These are phyloP conservation scores for Lissocephala sabroskyi DNA, from an alignment of 2,888 invertebrate species.

Conservation along the genomic window DNA sequence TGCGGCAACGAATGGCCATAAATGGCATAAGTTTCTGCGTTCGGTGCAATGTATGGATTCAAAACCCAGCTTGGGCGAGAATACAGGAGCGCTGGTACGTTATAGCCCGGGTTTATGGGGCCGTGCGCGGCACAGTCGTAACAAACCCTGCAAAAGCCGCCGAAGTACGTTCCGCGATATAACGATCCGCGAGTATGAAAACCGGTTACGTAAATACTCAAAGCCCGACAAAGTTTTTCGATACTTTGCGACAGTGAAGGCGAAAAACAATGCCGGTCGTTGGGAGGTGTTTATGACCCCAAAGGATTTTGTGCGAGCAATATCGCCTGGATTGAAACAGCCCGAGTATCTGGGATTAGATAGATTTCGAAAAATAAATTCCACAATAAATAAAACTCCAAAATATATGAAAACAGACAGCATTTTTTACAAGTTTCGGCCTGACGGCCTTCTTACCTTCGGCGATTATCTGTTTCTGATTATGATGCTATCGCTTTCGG, in stretches of 20 bases:
- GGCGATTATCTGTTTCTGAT: slow-evolving; percentile 30
- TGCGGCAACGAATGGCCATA: too few relatives aligned
- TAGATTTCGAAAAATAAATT: slow-evolving; percentile 13
- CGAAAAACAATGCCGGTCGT: slow-evolving; percentile 8
- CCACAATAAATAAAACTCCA: too few relatives aligned
- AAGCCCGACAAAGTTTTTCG: slow-evolving; percentile 33
- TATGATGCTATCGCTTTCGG: slow-evolving; percentile 17
- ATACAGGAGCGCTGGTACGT: too few relatives aligned
- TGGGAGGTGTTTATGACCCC: slow-evolving; percentile 39
- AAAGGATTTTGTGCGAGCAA: slow-evolving; percentile 37
- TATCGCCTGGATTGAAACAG: slow-evolving; percentile 27
- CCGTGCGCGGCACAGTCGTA: too few relatives aligned
- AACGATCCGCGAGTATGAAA: slow-evolving; percentile 36
- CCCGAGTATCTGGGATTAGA: slow-evolving; percentile 23
- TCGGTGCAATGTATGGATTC: too few relatives aligned
- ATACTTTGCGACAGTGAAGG: slow-evolving; percentile 43
- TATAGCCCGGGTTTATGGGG: too few relatives aligned
- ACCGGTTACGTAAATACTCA: slow-evolving; percentile 31
- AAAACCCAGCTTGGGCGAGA: too few relatives aligned
- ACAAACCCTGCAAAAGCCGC: too few relatives aligned
- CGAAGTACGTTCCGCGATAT: slow-evolving; percentile 26
- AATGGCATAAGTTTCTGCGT: too few relatives aligned
- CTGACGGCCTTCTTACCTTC: slow-evolving; percentile 26
- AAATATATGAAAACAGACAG: slow-evolving; percentile 23
- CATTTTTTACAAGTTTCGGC: slow-evolving; percentile 25